These are phyloP conservation scores for Actias luna DNA, from an alignment of 2,888 invertebrate genomes.

Conservation along the genomic window DNA sequence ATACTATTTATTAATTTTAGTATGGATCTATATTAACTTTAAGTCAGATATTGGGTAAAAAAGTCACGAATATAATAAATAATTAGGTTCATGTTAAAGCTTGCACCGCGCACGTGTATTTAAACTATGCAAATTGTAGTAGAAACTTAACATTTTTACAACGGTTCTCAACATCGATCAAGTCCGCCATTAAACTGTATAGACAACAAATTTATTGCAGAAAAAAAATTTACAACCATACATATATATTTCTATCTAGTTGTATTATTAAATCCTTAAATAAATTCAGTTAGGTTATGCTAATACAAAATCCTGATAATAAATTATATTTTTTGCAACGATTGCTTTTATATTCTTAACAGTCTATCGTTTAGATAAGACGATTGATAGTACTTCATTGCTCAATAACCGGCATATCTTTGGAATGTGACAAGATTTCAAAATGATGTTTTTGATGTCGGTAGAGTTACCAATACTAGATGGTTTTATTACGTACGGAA, in stretches of 20 bases:
- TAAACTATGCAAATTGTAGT: neutral
- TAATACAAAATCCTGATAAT: neutral
- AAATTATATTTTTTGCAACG: neutral
- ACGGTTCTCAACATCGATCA: neutral
- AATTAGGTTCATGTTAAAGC: neutral
- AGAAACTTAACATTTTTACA: neutral
- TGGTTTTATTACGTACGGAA: neutral
- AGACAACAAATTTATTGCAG: neutral
- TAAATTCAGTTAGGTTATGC: neutral
- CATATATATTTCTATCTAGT: no score
- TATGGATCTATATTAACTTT: neutral
- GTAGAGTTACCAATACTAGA: neutral
- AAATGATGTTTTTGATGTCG: neutral
- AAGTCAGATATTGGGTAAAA: neutral
- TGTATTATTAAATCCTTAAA: neutral
- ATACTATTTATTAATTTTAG: neutral
- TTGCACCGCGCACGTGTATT: neutral
- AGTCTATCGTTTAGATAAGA: neutral
- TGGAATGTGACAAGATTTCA: slow-evolving; percentile 3
- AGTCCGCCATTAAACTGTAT: neutral
- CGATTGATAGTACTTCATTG: neutral
- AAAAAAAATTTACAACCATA: neutral
- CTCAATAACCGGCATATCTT: neutral
- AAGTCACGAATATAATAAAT: neutral
- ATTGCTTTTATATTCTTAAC: neutral